Conservation (phyloP, 1,140 invertebrate species). For the Orchesella cincta region DNA sequence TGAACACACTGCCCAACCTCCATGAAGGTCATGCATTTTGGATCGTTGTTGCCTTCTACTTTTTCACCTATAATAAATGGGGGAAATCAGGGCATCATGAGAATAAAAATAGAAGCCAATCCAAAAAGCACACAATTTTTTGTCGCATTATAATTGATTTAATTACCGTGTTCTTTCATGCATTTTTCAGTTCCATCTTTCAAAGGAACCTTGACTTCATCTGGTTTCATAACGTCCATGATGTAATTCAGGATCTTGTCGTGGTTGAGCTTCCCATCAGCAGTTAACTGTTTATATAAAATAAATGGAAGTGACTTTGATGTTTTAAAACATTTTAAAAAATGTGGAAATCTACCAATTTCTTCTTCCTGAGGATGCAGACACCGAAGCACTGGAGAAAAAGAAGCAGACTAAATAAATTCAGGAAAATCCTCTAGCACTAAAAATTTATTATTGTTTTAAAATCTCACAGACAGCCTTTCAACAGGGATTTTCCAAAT, state of each 20-base stretch:
- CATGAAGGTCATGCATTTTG: conserved; percentile 46
- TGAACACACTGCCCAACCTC: conserved; percentile 46
- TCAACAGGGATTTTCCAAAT: conserved; percentile 43
- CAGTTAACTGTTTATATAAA: conserved; percentile 37
- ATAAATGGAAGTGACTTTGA: neutral
- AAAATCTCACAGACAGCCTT: conserved; percentile 21
- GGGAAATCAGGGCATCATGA: too few species aligned
- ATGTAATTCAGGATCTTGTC: conserved; percentile 39
- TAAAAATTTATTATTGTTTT: too few species aligned
- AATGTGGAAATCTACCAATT: conserved; percentile 20
- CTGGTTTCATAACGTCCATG: conserved; percentile 38
- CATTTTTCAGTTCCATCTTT: conserved; percentile 38
- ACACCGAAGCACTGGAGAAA: conserved; percentile 36
- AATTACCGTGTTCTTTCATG: conserved; percentile 39
- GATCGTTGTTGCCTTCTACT: conserved; percentile 43
- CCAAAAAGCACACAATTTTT: too few species aligned
- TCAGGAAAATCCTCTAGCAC: neutral
- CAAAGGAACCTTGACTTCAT: conserved; percentile 34
- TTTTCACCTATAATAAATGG: too few species aligned
- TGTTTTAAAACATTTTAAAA: neutral
- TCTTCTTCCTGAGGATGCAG: conserved; percentile 39
- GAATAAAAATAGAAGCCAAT: neutral
- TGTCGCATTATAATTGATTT: too few species aligned
- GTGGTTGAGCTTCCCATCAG: conserved; percentile 31
- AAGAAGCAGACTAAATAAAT: conserved; percentile 7